phyloP scores from a whole-genome alignment of 2,888 invertebrate genomes.

The Ditula angustiorana region DNA sequence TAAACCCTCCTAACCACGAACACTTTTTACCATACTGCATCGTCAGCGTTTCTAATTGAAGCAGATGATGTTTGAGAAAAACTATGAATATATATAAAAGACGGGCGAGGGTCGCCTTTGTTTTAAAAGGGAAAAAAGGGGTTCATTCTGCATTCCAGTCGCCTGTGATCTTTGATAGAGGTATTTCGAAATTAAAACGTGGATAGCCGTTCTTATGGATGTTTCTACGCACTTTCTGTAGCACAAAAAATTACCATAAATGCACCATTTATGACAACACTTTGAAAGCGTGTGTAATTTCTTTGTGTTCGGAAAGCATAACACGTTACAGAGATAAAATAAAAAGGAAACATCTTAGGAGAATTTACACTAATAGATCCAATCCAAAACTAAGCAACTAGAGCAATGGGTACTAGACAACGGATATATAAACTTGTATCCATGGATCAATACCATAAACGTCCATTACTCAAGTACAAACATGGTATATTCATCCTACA shows the following conservation, averaged over 20 bases:
- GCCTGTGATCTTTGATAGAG: slow-evolving; percentile 27
- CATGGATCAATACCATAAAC: no score
- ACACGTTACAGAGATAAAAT: no score
- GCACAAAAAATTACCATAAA: not conserved
- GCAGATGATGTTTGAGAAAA: slow-evolving; percentile 18
- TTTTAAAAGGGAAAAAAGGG: slow-evolving; percentile 33
- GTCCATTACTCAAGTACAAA: no score
- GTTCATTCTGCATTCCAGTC: slow-evolving; percentile 32
- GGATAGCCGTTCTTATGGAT: slow-evolving; percentile 14
- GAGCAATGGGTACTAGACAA: no score
- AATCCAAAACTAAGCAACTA: no score
- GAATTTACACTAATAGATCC: no score
- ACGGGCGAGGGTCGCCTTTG: slow-evolving; percentile 17
- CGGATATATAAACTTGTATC: no score
- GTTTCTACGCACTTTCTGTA: not conserved
- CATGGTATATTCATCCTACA: no score
- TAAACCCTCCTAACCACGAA: not conserved
- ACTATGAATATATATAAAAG: slow-evolving; percentile 28
- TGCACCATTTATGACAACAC: not conserved
- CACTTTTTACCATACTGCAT: slow-evolving; percentile 10
- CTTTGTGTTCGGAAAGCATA: not conserved
- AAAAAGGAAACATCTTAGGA: no score
- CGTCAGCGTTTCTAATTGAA: slow-evolving; percentile 34
- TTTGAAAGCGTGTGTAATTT: not conserved
- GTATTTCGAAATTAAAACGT: slow-evolving; percentile 39